Conservation (phyloP, 2,797 vertebrate species). For the Pelodytes ibericus region DNA sequence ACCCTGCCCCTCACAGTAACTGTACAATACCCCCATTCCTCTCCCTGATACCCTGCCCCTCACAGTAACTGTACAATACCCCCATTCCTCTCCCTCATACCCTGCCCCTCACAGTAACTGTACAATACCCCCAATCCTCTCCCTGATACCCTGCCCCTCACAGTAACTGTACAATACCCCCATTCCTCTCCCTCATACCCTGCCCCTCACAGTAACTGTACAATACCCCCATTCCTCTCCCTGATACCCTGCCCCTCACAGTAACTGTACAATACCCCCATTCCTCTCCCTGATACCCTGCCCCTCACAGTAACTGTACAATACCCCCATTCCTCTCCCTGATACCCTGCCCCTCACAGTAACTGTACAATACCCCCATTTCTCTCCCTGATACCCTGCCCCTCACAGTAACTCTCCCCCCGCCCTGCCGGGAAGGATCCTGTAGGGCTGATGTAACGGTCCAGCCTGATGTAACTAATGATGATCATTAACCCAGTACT, state of each 20-base stretch:
- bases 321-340: not conserved
- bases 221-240: not conserved
- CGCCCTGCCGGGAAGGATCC: no score
- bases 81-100: not conserved
- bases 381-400: no score
- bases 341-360: not conserved
- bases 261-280: not conserved
- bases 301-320: not conserved
- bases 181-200: not conserved
- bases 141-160: not conserved
- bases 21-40: no score
- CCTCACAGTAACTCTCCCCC: no score
- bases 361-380: not conserved
- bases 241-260: not conserved
- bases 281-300: not conserved
- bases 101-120: not conserved
- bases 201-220: no score
- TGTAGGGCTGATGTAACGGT: conserved; percentile 30
- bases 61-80: not conserved
- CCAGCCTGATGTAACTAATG: not conserved
- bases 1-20: not conserved
- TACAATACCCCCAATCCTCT: no score
- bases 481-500: conserved; percentile 16
- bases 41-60: not conserved
- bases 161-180: not conserved